Conservation (phyloP, 2,888 invertebrate species). For the Idaea biselata region DNA sequence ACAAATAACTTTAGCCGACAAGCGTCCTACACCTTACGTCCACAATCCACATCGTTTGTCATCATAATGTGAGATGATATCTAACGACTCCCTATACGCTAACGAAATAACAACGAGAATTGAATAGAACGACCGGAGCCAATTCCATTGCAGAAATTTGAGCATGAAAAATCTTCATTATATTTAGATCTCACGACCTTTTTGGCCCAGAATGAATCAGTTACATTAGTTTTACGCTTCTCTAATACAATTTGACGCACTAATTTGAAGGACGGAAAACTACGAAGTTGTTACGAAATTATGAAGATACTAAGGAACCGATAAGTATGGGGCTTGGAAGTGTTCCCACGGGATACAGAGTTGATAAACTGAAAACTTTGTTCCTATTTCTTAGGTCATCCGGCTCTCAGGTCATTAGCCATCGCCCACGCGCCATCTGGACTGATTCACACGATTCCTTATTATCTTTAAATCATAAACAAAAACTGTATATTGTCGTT, state of each 20-base stretch:
- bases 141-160: conserved; percentile 29
- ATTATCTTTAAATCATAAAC: conserved; percentile 42
- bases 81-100: background rate
- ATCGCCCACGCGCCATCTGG: conserved; percentile 36
- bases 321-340: background rate
- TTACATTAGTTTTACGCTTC: conserved; percentile 3
- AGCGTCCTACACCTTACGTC: background rate
- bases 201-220: background rate
- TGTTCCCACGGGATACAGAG: conserved; percentile 6
- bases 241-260: background rate
- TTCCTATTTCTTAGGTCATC: background rate
- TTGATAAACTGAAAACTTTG: background rate
- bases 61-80: background rate
- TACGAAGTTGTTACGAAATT: background rate
- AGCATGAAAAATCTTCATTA: conserved; percentile 40
- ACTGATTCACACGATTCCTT: conserved; percentile 48
- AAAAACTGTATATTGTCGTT: conserved; percentile 34
- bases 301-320: background rate
- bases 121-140: conserved; percentile 29
- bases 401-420: conserved; percentile 34
- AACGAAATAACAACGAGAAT: background rate
- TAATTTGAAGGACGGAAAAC: background rate
- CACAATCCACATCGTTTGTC: background rate
- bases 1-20: no score
- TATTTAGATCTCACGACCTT: conserved; percentile 31